Evolutionary conservation across 2,888 invertebrate species (phyloP).

Genomic region (Drosophila neoperkinsi): DNA sequence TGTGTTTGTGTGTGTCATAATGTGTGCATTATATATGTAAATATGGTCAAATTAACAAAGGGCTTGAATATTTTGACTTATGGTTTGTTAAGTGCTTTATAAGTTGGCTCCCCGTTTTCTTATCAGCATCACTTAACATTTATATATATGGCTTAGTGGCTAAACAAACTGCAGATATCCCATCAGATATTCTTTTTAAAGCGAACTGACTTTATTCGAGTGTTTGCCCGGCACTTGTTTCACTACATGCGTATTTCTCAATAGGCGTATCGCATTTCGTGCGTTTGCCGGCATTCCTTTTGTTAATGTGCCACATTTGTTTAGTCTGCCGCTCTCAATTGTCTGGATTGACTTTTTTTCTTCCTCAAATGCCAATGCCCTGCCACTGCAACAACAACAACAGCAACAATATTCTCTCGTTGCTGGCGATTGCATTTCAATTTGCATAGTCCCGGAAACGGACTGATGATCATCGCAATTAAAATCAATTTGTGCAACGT

Average conservation of each 20-base stretch:
- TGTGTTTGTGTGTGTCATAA: not conserved
- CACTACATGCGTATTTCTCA: not conserved
- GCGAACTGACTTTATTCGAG: not conserved
- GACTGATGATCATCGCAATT: slow-evolving; percentile 39
- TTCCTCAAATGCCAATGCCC: slow-evolving; percentile 6
- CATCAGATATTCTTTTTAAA: not conserved
- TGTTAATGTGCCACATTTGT: slow-evolving; percentile 28
- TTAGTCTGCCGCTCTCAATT: slow-evolving; percentile 19
- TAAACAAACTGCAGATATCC: not conserved
- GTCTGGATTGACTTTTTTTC: slow-evolving; percentile 4
- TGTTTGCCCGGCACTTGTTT: not conserved
- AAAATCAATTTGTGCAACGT: slow-evolving; percentile 49
- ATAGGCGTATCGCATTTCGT: slow-evolving; percentile 5
- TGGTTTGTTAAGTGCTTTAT: slow-evolving; percentile 33
- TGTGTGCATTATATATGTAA: slow-evolving; percentile 12
- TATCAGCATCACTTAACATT: slow-evolving; percentile 4
- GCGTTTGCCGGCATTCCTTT: not conserved
- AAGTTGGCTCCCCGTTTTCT: not conserved
- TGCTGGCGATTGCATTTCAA: slow-evolving; percentile 52
- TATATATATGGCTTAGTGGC: not conserved
- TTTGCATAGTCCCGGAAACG: slow-evolving; percentile 33
- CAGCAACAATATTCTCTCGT: slow-evolving; percentile 35
- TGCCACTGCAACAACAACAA: not conserved
- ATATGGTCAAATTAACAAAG: slow-evolving; percentile 35
- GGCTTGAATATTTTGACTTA: slow-evolving; percentile 25